Evolutionary conservation across 1,140 invertebrate genomes (phyloP).

Genomic region (Euborellia annulipes): DNA sequence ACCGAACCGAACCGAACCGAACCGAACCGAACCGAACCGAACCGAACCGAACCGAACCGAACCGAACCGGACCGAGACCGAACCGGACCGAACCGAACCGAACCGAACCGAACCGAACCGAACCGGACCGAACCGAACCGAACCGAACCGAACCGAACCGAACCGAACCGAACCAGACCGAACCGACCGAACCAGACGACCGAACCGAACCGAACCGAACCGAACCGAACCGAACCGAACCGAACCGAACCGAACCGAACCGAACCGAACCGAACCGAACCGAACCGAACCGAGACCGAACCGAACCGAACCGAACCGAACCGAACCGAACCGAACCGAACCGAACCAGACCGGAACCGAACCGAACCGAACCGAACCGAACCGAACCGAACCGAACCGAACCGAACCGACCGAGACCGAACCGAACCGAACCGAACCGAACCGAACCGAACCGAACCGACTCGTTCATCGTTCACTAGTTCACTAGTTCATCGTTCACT

Average conservation of each 20-base stretch:
- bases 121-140: slow-evolving; percentile 13
- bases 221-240: slow-evolving; percentile 10
- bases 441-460: slow-evolving; percentile 8
- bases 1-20: slow-evolving; percentile 13
- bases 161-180: slow-evolving; percentile 11
- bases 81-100: slow-evolving; percentile 13
- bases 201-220: slow-evolving; percentile 4
- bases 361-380: slow-evolving; percentile 4
- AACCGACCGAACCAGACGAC: too few relatives aligned
- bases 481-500: too few relatives aligned
- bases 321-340: slow-evolving; percentile 1
- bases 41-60: slow-evolving; percentile 11
- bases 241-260: slow-evolving; percentile 9
- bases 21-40: slow-evolving; percentile 13
- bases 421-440: slow-evolving; percentile 9
- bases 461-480: too few relatives aligned
- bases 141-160: slow-evolving; percentile 16
- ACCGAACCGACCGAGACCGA: slow-evolving; percentile 10
- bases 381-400: slow-evolving; percentile 8
- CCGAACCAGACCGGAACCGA: slow-evolving; percentile 6
- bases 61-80: slow-evolving; percentile 6
- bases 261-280: slow-evolving; percentile 9
- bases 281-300: slow-evolving; percentile 4
- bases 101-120: slow-evolving; percentile 11
- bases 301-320: background rate